A percentile compares a stretch with the other conserved stretches of the same genome.
These are phyloP conservation scores for Hyperoplus immaculatus DNA, from an alignment of 2,797 vertebrate genomes.

Conservation along the genomic window DNA sequence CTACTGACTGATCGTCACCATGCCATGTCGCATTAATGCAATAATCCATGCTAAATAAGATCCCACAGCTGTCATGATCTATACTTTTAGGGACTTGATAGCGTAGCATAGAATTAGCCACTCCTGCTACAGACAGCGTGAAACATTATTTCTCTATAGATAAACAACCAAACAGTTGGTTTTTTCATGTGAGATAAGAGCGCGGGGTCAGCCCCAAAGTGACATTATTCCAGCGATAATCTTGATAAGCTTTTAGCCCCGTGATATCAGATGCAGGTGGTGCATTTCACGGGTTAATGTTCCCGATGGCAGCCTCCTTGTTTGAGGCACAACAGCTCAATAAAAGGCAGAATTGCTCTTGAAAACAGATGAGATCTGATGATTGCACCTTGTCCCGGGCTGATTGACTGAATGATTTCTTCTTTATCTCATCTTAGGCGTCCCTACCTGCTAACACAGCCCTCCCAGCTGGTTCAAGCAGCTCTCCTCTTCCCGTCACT, in stretches of 20 bases:
- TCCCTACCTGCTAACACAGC: slow-evolving; percentile 70
- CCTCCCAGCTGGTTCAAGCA: slow-evolving; percentile 36
- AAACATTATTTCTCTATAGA: not conserved
- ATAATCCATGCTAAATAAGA: too few relatives aligned
- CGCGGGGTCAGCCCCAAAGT: not conserved
- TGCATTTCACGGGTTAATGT: slow-evolving; percentile 67
- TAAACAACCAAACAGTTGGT: slow-evolving; percentile 3
- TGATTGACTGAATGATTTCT: slow-evolving; percentile 88
- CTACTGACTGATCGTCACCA: too few relatives aligned
- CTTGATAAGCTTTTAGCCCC: not conserved
- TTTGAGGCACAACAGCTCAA: slow-evolving; percentile 86
- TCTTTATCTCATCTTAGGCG: slow-evolving; percentile 81
- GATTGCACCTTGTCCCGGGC: slow-evolving; percentile 79
- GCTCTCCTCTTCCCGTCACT: slow-evolving; percentile 63
- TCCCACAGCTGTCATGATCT: not conserved
- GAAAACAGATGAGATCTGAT: slow-evolving; percentile 88
- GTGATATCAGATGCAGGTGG: not conserved
- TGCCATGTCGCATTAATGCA: too few relatives aligned
- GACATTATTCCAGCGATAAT: slow-evolving; percentile 9
- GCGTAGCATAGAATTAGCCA: not conserved
- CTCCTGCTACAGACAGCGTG: not conserved
- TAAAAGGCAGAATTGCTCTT: slow-evolving; percentile 85
- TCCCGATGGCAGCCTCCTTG: slow-evolving; percentile 64
- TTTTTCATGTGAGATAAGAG: not conserved
- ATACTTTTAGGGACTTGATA: not conserved